A percentile compares a stretch with the other conserved stretches of the same genome.
Conservation (phyloP, 2,888 invertebrate species). For the Craniophora ligustri region DNA sequence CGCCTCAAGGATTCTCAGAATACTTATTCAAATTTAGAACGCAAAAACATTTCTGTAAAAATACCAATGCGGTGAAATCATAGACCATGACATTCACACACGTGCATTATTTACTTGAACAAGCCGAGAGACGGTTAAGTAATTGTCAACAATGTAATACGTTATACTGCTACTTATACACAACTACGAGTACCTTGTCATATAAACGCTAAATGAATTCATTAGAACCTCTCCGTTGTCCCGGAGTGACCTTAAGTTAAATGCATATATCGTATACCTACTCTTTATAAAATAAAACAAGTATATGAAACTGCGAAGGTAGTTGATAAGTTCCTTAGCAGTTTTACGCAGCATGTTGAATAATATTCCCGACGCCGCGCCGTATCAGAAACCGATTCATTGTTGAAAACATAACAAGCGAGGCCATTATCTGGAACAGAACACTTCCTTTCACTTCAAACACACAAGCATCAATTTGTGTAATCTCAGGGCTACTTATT, state of each 20-base stretch:
- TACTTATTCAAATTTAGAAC: conserved; percentile 36
- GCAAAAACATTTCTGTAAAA: conserved; percentile 18
- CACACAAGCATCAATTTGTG: conserved; percentile 76
- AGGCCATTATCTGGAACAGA: conserved; percentile 70
- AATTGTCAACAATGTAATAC: conserved; percentile 47
- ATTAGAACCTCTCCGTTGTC: conserved; percentile 59
- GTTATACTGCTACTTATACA: conserved; percentile 28
- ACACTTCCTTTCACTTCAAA: conserved; percentile 80
- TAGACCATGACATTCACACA: conserved; percentile 29
- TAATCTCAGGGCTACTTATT: conserved; percentile 77
- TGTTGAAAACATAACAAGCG: conserved; percentile 72
- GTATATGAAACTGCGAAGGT: too few species aligned
- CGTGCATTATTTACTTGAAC: conserved; percentile 22
- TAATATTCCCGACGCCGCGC: conserved; percentile 14
- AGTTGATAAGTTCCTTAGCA: too few species aligned
- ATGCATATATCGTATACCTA: too few species aligned
- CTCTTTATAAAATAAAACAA: too few species aligned
- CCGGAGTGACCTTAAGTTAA: conserved; percentile 42
- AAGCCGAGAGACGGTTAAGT: conserved; percentile 38
- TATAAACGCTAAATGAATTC: conserved; percentile 59
- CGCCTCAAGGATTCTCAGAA: conserved; percentile 35
- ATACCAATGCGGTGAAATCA: conserved; percentile 25
- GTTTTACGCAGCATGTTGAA: conserved; percentile 22
- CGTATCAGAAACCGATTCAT: conserved; percentile 60
- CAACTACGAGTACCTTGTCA: conserved; percentile 25